phyloP scores from a whole-genome alignment of 2,888 invertebrate genomes.

The Campaea margaritaria region DNA sequence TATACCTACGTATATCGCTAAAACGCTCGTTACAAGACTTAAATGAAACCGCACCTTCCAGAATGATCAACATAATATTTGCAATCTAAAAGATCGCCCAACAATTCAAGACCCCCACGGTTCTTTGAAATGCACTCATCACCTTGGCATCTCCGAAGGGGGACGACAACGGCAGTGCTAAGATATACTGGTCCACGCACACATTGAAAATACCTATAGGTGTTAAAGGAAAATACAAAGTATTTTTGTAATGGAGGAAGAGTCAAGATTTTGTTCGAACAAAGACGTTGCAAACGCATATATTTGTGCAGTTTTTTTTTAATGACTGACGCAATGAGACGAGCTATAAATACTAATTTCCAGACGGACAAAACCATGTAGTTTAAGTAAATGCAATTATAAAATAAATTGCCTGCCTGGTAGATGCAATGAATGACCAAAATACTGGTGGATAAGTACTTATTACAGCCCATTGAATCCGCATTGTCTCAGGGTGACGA shows the following conservation, averaged over 20 bases:
- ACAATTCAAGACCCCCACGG: conserved; percentile 24
- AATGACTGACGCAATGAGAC: background rate
- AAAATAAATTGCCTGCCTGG: too few species aligned
- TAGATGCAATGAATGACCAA: too few species aligned
- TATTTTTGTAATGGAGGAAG: conserved; percentile 48
- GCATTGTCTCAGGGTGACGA: too few species aligned
- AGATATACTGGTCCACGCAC: conserved; percentile 44
- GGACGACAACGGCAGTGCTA: conserved; percentile 19
- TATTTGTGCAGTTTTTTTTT: conserved; percentile 2
- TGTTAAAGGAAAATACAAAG: conserved; percentile 48
- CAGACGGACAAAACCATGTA: too few species aligned
- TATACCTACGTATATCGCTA: too few species aligned
- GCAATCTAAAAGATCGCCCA: conserved; percentile 32
- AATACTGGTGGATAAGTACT: too few species aligned
- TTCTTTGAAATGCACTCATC: conserved; percentile 20
- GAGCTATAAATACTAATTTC: background rate
- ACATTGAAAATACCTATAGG: conserved; percentile 36
- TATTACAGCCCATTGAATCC: too few species aligned
- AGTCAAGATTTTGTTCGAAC: conserved; percentile 20
- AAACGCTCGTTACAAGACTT: too few species aligned
- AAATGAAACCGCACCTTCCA: conserved; percentile 18
- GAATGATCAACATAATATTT: conserved; percentile 19
- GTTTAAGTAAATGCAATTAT: too few species aligned
- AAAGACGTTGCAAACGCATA: conserved; percentile 35
- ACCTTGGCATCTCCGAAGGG: background rate